Conservation (phyloP, 2,888 invertebrate genomes). For the Torymus aiolomorphi region DNA sequence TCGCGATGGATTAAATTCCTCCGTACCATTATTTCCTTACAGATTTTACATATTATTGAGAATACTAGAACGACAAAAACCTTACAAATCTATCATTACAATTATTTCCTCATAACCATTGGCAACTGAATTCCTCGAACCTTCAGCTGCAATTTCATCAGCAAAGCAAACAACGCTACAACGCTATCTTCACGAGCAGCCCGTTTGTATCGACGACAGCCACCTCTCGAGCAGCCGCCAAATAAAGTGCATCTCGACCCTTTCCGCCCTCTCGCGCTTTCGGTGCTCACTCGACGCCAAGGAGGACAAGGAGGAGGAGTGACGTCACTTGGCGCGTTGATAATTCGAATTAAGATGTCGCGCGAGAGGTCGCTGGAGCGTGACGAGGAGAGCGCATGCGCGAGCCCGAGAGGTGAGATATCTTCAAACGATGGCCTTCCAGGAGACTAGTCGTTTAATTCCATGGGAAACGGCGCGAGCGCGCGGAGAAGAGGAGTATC, state of each 20-base stretch:
- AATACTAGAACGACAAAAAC: background rate
- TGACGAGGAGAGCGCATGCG: constrained; percentile 12
- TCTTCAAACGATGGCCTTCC: constrained; percentile 38
- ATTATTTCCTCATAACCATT: no score
- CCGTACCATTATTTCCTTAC: no score
- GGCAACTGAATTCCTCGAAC: no score
- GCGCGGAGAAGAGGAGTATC: constrained; percentile 7
- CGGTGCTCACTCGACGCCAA: background rate
- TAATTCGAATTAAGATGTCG: constrained; percentile 54
- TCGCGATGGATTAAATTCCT: no score
- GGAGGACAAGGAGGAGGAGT: constrained; percentile 6
- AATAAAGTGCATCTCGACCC: constrained; percentile 26
- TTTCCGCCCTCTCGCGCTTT: no score
- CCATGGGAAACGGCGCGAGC: constrained; percentile 21
- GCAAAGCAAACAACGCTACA: no score
- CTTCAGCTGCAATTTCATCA: no score
- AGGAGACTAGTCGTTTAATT: constrained; percentile 40
- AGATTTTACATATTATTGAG: no score
- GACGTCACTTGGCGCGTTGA: constrained; percentile 52
- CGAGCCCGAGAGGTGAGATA: constrained; percentile 16
- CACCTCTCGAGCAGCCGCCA: background rate
- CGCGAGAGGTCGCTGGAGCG: constrained; percentile 13
- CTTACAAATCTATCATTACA: no score
- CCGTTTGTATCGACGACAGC: no score
- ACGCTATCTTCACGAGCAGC: no score